phyloP scores from a whole-genome alignment of 2,113 vertebrate genomes.

The Phyllostomus discolor region DNA sequence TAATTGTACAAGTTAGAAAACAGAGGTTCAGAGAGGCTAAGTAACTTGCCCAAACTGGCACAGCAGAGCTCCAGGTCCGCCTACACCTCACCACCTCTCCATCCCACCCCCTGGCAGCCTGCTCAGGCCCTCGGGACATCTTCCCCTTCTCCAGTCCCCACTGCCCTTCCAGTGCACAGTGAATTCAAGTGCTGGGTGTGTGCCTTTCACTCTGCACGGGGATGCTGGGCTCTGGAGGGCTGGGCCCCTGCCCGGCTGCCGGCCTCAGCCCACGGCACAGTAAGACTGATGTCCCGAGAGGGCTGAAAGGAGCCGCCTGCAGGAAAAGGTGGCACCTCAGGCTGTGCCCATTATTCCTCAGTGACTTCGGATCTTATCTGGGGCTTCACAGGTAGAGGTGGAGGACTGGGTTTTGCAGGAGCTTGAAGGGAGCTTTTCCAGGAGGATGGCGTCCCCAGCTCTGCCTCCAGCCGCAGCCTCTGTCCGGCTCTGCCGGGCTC shows the following conservation, averaged over 20 bases:
- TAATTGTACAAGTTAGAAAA: not conserved
- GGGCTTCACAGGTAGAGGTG: not conserved
- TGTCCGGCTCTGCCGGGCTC: not conserved
- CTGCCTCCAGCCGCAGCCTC: not conserved
- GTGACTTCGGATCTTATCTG: slow-evolving; percentile 43
- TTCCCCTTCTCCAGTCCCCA: not conserved
- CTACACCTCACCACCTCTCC: not conserved
- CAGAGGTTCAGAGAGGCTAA: not conserved
- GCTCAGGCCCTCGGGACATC: not conserved
- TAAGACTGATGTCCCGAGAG: not conserved
- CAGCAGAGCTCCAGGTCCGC: not conserved
- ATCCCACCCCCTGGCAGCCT: not conserved
- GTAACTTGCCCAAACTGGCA: not conserved
- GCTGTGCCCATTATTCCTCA: not conserved
- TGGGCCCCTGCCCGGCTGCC: not conserved
- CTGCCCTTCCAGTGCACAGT: too few species aligned
- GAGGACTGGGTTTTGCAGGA: not conserved
- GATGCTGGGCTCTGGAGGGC: not conserved
- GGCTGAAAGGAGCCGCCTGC: not conserved
- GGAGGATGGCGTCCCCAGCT: not conserved
- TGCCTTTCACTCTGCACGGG: not conserved
- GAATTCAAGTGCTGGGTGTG: not conserved
- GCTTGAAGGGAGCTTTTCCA: not conserved
- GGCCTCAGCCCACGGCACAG: not conserved
- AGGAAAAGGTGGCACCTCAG: not conserved